Conservation (phyloP, 2,888 invertebrate genomes). For the Drosophila lacicola region DNA sequence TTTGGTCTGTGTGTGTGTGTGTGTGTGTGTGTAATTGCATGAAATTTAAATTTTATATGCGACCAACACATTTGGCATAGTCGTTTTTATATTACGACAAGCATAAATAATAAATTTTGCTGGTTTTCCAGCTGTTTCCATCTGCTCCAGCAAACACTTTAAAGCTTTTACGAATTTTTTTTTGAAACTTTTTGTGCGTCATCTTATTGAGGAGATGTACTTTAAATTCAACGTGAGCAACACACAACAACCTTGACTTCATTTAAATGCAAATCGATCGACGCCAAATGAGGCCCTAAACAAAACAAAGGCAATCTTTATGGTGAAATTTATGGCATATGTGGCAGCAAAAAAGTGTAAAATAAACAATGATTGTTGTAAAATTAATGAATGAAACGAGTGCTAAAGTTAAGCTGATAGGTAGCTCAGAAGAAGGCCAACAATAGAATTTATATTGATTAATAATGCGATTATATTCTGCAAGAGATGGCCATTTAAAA, state of each 20-base stretch:
- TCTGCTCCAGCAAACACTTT: conserved; percentile 29
- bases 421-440: background rate
- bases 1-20: conserved; percentile 25
- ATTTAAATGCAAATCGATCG: conserved; percentile 64
- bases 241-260: conserved; percentile 67
- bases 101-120: conserved; percentile 66
- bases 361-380: background rate
- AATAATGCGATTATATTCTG: conserved; percentile 11
- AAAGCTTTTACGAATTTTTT: conserved; percentile 31
- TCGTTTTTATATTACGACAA: conserved; percentile 58
- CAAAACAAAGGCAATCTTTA: conserved; percentile 32
- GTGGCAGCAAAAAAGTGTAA: background rate
- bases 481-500: background rate
- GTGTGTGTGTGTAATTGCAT: conserved; percentile 58
- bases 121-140: conserved; percentile 35
- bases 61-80: conserved; percentile 66
- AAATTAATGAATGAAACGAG: conserved; percentile 2
- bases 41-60: conserved; percentile 75
- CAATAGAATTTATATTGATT: conserved; percentile 1
- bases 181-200: conserved; percentile 56
- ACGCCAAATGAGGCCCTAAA: conserved; percentile 36
- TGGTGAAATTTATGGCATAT: conserved; percentile 50
- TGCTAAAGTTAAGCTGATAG: background rate
- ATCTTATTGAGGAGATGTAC: conserved; percentile 29
- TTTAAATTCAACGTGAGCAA: conserved; percentile 25